Base-by-base conservation (phyloP, 2,113 vertebrate genomes). In the Melierax canorus region DNA sequence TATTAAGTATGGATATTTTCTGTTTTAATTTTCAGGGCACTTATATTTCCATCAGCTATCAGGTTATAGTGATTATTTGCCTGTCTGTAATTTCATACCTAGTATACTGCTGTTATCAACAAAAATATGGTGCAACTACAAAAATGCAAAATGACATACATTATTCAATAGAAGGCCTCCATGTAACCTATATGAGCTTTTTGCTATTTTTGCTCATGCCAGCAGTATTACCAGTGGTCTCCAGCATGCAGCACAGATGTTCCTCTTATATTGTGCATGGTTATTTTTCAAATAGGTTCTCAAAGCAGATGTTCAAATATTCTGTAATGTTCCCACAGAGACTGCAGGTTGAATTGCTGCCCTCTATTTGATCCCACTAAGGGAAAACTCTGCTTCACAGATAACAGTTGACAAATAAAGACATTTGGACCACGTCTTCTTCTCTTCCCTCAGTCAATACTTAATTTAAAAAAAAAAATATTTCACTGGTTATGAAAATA, bases 241-340 rank as follows among this genome's bases (percentile, higher is more conserved):
- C 51, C 32, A 80, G 72, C 34, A 60, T 2, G 5, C 60, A 93
- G 62, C 71, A 74, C 79, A 92, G 50, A 92, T 87, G 59, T 55
- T 94, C 34, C 69, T 68, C 26, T 58, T 73, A 20, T 60, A 11
- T 13, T 62, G n/a, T 64, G 53, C 58, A 29, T 48, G 69, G 73
- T 76, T 85, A 92, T 89, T 92, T 94, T 93, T 89, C 80, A 90
- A 94, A 81, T 5, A 46, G 60, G n/a, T 90, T 96, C 83, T 68
- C 76, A 76, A 86, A 95, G 76, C 90, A 93, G 79, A 91, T 87
- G 86, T 75, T 93, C 51, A 84, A 86, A 87, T 93, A 91, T 41
- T 94, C 64, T 81, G 18, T 62, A 79, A 85, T 2, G 0, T 63
- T 90, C 50, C 76, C 78, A 60, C 36, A 88, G 83, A 86, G 80